phyloP scores from a whole-genome alignment of 2,113 vertebrate genomes.

The Xiphophorus maculatus region DNA sequence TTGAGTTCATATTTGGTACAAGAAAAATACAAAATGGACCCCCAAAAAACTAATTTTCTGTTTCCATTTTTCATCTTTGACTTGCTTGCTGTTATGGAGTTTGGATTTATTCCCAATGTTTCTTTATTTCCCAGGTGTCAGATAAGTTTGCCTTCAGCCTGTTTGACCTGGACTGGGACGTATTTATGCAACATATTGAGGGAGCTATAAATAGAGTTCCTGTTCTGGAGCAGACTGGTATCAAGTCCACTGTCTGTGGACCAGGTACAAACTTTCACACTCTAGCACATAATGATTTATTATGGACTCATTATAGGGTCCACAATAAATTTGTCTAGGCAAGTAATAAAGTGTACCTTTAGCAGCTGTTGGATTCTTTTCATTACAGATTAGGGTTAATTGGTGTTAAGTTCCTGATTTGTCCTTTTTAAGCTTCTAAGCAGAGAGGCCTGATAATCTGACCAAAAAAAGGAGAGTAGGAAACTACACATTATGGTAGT shows the following conservation, averaged over 20 bases:
- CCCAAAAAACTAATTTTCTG: background rate
- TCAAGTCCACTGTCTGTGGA: slow-evolving; percentile 97
- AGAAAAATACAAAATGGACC: too few species aligned
- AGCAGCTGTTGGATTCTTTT: background rate
- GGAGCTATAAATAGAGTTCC: slow-evolving; percentile 93
- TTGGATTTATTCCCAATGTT: background rate
- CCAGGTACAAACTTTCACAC: slow-evolving; percentile 80
- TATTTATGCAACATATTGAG: slow-evolving; percentile 92
- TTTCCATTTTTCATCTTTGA: background rate
- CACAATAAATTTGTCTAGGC: background rate
- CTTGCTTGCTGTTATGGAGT: background rate
- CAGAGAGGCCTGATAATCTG: background rate
- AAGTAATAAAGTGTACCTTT: background rate
- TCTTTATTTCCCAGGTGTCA: slow-evolving; percentile 81
- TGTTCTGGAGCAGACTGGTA: slow-evolving; percentile 87
- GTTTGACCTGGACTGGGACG: slow-evolving; percentile 97
- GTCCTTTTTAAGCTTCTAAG: background rate
- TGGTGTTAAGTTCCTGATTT: background rate
- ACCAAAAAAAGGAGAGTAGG: too few species aligned
- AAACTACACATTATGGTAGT: background rate
- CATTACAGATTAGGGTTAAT: background rate
- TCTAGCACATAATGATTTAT: background rate
- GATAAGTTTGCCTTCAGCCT: slow-evolving; percentile 95
- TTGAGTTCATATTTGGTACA: too few species aligned
- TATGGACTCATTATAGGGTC: background rate